Evolutionary conservation across 2,888 invertebrate species (phyloP).

Genomic region (Hololepta plana): DNA sequence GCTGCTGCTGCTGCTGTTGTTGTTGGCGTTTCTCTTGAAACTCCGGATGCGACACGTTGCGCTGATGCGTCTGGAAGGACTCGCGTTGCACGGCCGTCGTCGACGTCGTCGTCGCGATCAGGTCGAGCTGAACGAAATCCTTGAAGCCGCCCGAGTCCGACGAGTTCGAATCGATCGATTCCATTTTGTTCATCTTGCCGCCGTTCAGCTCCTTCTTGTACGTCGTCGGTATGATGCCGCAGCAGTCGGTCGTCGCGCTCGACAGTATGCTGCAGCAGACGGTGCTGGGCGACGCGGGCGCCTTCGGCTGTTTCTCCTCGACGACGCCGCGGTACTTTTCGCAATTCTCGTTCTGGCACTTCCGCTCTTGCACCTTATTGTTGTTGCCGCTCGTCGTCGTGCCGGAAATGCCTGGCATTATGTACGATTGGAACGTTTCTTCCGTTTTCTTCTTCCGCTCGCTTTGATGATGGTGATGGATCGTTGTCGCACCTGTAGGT

Average conservation of each 20-base stretch:
- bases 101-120: slow-evolving; percentile 12
- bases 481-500: slow-evolving; percentile 3
- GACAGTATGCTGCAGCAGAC: slow-evolving; percentile 28
- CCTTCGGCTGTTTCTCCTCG: slow-evolving; percentile 18
- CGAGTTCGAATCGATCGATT: slow-evolving; percentile 27
- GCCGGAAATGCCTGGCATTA: too few species aligned
- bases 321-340: slow-evolving; percentile 14
- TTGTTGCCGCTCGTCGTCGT: slow-evolving; percentile 4
- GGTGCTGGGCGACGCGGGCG: slow-evolving; percentile 26
- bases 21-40: slow-evolving; percentile 13
- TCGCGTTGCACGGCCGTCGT: slow-evolving; percentile 6
- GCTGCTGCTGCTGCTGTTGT: slow-evolving; percentile 2
- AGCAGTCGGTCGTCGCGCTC: slow-evolving; percentile 27
- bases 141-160: slow-evolving; percentile 30
- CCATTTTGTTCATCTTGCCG: slow-evolving; percentile 21
- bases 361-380: slow-evolving; percentile 5
- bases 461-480: slow-evolving; percentile 1
- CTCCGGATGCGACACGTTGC: slow-evolving; percentile 24
- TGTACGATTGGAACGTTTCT: slow-evolving; percentile 7
- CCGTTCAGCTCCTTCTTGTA: slow-evolving; percentile 23
- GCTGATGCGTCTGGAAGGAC: slow-evolving; percentile 16
- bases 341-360: slow-evolving; percentile 14
- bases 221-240: slow-evolving; percentile 24
- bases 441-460: neutral
- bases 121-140: slow-evolving; percentile 24